phyloP scores from a whole-genome alignment of 2,113 vertebrate species.

The Atrichornis clamosus region DNA sequence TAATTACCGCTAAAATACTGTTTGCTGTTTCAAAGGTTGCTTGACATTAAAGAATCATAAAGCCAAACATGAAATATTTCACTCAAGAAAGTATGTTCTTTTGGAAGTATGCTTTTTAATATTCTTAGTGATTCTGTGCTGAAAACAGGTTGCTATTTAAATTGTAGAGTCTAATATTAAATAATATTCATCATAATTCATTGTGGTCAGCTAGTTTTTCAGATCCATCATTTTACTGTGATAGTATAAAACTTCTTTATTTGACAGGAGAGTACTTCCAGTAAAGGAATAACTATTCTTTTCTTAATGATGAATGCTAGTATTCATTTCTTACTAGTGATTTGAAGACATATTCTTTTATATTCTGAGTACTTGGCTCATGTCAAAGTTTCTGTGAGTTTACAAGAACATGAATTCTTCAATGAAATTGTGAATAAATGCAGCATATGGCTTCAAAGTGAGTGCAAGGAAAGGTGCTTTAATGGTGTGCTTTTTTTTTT shows the following conservation, averaged over 20 bases:
- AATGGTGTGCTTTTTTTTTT: not conserved
- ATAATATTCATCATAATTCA: not conserved
- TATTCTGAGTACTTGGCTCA: not conserved
- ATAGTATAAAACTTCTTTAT: not conserved
- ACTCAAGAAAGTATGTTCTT: not conserved
- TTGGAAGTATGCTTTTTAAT: not conserved
- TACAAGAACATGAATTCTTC: not conserved
- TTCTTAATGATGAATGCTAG: not conserved
- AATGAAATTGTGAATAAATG: not conserved
- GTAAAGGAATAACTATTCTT: not conserved
- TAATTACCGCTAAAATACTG: not conserved
- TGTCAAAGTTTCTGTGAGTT: not conserved
- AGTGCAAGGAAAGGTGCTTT: not conserved
- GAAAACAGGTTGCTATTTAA: not conserved
- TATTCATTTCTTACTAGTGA: not conserved
- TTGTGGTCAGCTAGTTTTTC: not conserved
- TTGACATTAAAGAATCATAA: not conserved
- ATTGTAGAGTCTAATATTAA: not conserved
- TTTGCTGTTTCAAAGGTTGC: conserved; percentile 5
- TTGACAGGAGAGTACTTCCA: not conserved
- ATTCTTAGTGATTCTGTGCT: not conserved
- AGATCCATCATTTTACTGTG: not conserved
- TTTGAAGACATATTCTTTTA: not conserved
- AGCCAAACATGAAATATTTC: not conserved
- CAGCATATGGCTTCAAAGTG: not conserved